These are phyloP conservation scores for Mohoua ochrocephala DNA, from an alignment of 2,113 vertebrate genomes.

Conservation along the genomic window DNA sequence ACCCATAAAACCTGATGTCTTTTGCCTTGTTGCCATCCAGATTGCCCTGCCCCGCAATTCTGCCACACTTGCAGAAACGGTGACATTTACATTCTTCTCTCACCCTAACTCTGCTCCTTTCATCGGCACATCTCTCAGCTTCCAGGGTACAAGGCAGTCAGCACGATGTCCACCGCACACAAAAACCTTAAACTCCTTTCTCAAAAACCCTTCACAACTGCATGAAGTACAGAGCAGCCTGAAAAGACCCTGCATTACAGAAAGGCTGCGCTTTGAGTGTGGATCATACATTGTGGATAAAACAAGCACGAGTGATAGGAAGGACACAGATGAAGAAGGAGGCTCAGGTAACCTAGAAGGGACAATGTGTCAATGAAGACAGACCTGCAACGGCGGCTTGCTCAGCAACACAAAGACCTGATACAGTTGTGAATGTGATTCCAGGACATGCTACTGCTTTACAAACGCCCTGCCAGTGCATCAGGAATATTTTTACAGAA, in stretches of 20 bases:
- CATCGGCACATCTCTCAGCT: not conserved
- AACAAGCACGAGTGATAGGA: not conserved
- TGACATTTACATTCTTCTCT: not conserved
- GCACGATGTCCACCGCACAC: not conserved
- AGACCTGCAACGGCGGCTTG: not conserved
- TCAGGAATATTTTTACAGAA: not conserved
- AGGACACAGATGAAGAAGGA: not conserved
- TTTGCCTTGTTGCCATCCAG: not conserved
- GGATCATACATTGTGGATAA: not conserved
- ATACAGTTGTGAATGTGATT: not conserved
- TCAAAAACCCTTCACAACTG: not conserved
- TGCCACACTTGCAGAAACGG: not conserved
- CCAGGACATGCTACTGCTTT: not conserved
- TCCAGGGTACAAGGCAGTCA: not conserved
- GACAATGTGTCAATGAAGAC: not conserved
- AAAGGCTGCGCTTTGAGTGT: not conserved
- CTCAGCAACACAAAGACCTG: not conserved
- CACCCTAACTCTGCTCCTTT: not conserved
- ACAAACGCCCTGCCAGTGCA: not conserved
- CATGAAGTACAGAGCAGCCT: not conserved
- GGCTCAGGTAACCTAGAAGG: not conserved
- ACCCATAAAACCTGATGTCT: not conserved
- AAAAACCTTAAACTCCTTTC: not conserved
- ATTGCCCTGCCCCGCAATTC: not conserved
- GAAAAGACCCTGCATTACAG: not conserved